phyloP scores from a whole-genome alignment of 2,888 invertebrate genomes.

The Reticulitermes lucifugus region DNA sequence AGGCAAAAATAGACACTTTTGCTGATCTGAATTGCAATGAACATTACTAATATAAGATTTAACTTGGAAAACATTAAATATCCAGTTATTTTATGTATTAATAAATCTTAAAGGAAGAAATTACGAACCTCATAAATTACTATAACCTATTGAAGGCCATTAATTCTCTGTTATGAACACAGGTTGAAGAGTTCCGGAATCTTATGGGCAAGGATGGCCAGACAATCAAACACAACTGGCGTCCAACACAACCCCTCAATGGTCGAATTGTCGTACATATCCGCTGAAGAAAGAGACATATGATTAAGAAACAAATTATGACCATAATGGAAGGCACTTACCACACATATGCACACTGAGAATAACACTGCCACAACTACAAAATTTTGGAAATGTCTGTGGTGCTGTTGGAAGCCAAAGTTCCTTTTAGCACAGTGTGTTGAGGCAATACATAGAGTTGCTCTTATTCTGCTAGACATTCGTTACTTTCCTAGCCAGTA shows the following conservation, averaged over 20 bases:
- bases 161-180: conserved; percentile 39
- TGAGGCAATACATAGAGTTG: too few relatives aligned
- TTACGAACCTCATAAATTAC: neutral
- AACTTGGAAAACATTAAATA: neutral
- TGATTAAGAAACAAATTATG: too few relatives aligned
- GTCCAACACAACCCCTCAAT: conserved; percentile 50
- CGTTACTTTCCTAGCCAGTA: too few relatives aligned
- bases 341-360: too few relatives aligned
- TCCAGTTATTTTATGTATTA: neutral
- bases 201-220: conserved; percentile 43
- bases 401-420: too few relatives aligned
- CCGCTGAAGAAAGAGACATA: conserved; percentile 17
- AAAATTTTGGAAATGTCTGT: too few relatives aligned
- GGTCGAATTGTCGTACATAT: conserved; percentile 41
- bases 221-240: conserved; percentile 48
- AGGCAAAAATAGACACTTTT: too few relatives aligned
- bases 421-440: too few relatives aligned
- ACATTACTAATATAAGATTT: neutral
- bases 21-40: neutral
- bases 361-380: too few relatives aligned
- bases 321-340: too few relatives aligned
- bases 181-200: conserved; percentile 49
- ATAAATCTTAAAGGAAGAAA: neutral
- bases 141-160: too few relatives aligned
- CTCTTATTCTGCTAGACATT: too few relatives aligned